These are phyloP conservation scores for Parus major DNA, from an alignment of 2,113 vertebrate genomes.

Conservation along the genomic window DNA sequence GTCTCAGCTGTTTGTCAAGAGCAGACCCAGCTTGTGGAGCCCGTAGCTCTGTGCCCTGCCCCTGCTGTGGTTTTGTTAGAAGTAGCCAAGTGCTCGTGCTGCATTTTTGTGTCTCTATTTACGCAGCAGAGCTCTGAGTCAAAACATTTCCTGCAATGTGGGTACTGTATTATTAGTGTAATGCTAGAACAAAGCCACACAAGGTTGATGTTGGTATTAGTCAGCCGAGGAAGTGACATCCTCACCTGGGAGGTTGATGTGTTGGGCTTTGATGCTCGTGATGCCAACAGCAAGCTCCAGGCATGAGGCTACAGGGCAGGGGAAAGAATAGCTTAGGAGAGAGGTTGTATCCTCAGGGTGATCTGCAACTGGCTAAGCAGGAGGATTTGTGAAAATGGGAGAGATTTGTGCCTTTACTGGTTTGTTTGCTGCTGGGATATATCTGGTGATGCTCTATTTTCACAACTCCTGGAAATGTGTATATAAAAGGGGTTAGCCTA, in stretches of 20 bases:
- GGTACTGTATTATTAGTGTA: neutral
- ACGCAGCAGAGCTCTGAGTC: neutral
- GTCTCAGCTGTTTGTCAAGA: neutral
- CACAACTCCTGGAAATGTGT: neutral
- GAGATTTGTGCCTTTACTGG: neutral
- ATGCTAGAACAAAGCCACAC: neutral
- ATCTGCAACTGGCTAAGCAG: neutral
- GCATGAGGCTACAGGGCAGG: neutral
- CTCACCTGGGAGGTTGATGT: neutral
- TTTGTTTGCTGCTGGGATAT: neutral
- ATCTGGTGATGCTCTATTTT: neutral
- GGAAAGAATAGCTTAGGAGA: neutral
- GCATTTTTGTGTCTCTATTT: neutral
- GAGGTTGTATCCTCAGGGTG: neutral
- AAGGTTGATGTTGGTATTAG: neutral
- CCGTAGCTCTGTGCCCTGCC: neutral
- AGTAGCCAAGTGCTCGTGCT: neutral
- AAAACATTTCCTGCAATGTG: constrained; percentile 2
- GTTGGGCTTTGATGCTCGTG: neutral
- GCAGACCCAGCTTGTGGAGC: neutral
- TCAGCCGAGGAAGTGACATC: constrained; percentile 20
- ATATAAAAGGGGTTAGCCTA: neutral
- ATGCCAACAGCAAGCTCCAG: neutral
- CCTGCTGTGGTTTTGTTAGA: neutral
- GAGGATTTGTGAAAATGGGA: neutral